Evolutionary conservation across 2,113 vertebrate genomes (phyloP).

Genomic region (Cinclus mexicanus): DNA sequence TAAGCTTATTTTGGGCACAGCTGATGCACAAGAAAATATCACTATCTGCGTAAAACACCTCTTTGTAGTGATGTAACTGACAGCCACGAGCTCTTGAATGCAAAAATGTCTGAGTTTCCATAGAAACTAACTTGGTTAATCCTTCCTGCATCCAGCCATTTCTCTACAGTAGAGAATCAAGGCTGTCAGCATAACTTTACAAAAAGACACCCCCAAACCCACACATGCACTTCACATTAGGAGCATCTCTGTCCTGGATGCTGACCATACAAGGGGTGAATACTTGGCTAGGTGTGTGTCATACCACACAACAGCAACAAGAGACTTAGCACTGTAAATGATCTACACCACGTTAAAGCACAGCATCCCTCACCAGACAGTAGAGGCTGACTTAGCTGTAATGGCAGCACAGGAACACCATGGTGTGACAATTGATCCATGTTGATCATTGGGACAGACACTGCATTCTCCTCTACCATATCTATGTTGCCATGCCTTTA

Average conservation of each 20-base stretch:
- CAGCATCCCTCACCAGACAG: background rate
- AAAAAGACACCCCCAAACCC: background rate
- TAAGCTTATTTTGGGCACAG: slow-evolving; percentile 43
- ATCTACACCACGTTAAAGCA: background rate
- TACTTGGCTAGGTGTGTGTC: background rate
- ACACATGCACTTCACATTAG: background rate
- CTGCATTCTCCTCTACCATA: background rate
- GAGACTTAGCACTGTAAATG: background rate
- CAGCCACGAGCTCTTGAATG: background rate
- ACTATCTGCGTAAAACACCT: background rate
- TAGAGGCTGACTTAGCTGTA: background rate
- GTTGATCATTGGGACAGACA: background rate
- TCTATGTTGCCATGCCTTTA: background rate
- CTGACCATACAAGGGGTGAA: background rate
- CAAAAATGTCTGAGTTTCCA: slow-evolving; percentile 47
- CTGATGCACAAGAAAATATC: slow-evolving; percentile 35
- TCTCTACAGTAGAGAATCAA: background rate
- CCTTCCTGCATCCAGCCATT: background rate
- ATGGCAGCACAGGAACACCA: background rate
- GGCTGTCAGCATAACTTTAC: background rate
- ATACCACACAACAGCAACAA: background rate
- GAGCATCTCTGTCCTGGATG: background rate
- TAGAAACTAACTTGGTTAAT: slow-evolving; percentile 50
- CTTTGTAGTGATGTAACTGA: slow-evolving; percentile 27
- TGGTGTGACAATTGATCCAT: background rate